Percentiles rank a stretch among this genome's conserved stretches.
Evolutionary conservation across 1,140 invertebrate genomes (phyloP).

Genomic region (Adelges cooleyi): DNA sequence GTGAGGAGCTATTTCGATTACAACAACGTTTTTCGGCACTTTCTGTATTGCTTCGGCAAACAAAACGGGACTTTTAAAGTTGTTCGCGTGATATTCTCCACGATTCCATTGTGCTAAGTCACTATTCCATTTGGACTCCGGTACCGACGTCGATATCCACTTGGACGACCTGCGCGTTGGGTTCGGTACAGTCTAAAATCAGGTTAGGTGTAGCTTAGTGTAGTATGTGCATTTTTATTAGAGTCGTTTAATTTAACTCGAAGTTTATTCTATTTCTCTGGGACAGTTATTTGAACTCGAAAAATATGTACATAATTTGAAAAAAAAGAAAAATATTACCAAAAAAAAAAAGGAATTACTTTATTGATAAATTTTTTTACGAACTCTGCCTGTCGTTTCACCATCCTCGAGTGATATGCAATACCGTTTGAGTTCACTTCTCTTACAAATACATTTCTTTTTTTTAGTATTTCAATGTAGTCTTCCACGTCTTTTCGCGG

Average conservation of each 20-base stretch:
- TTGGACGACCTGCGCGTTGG: constrained; percentile 42
- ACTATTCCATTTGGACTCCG: constrained; percentile 55
- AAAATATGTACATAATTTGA: no score
- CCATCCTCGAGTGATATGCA: constrained; percentile 66
- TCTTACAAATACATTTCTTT: constrained; percentile 61
- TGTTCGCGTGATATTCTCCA: constrained; percentile 89
- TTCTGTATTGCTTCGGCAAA: constrained; percentile 48
- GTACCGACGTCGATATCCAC: constrained; percentile 52
- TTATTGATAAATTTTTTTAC: constrained; percentile 53
- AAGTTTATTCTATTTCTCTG: no score
- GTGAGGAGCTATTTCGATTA: constrained; percentile 51
- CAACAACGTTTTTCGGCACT: constrained; percentile 46
- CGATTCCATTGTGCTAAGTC: constrained; percentile 67
- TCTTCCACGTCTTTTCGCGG: constrained; percentile 42
- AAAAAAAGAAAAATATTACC: no score
- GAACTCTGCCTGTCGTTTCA: constrained; percentile 52
- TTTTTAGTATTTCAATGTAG: constrained; percentile 42
- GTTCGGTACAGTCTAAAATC: constrained; percentile 40
- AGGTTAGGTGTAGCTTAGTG: neutral
- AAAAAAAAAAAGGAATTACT: no score
- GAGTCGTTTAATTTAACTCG: no score
- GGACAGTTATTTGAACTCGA: no score
- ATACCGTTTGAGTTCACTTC: constrained; percentile 55
- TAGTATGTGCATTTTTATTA: neutral
- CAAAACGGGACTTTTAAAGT: constrained; percentile 60